A percentile compares a stretch with the other conserved stretches of the same genome.
phyloP scores from a whole-genome alignment of 2,797 vertebrate genomes.

The Propithecus perrieri region DNA sequence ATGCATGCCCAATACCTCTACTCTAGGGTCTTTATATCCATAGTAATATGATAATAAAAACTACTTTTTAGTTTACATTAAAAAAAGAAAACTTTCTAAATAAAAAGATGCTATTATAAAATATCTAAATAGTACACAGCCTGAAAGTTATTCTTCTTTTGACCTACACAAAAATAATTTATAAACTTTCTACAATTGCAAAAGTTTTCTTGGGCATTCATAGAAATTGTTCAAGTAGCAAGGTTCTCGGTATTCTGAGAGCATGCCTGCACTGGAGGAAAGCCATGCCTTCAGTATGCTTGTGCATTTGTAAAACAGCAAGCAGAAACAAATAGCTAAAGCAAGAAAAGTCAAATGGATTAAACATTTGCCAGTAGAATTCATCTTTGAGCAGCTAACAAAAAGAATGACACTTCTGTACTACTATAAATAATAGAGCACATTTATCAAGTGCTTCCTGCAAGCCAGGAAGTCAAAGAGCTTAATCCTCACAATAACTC shows the following conservation, averaged over 20 bases:
- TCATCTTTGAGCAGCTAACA: neutral
- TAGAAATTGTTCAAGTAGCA: neutral
- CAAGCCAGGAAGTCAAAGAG: neutral
- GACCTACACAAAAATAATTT: neutral
- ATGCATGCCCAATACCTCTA: neutral
- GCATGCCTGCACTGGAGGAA: neutral
- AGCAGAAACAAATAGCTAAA: neutral
- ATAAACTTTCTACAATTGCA: neutral
- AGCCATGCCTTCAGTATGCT: neutral
- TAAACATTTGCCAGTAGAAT: neutral
- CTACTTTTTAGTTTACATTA: neutral
- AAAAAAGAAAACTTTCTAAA: neutral
- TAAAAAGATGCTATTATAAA: neutral
- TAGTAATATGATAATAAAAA: neutral
- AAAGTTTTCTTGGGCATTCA: neutral
- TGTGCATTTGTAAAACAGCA: neutral
- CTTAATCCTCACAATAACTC: neutral
- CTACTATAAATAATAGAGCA: neutral
- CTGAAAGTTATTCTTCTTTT: neutral
- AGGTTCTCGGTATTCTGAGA: neutral
- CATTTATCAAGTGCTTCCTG: neutral
- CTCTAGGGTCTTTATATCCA: neutral
- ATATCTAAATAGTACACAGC: neutral
- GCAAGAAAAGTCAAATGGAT: neutral
- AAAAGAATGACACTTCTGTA: neutral